Evolutionary conservation across 2,888 invertebrate species (phyloP), one percentile per base, ranked within the genome.

Genomic region (Stegophylla sp.): DNA sequence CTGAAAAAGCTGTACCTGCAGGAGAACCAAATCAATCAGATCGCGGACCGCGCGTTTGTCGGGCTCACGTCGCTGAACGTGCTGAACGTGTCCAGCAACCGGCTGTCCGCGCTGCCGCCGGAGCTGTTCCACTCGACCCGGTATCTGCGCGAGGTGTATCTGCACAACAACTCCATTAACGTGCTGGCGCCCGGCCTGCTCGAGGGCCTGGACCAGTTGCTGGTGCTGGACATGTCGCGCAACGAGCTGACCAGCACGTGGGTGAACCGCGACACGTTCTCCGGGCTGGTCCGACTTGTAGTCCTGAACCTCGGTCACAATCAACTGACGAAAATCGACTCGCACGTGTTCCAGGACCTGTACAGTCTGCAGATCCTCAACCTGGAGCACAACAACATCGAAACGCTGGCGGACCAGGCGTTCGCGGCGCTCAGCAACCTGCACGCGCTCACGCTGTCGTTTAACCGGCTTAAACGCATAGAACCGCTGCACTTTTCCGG

Each of bases 341-440:
- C 94, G 23, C 91, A 92, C 84, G 91, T 94, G 84, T 96, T 96
- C 86, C 91, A 91, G 85, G 94, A 95, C 85, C 89, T 96, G 83
- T 95, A 95, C 85, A 94, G 94, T n/a, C 88, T 96, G 82, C 94
- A 95, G 87, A 92, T 93, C 84, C 88, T 96, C 69, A 94, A 95
- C 86, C 89, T 96, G 83, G 93, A 95, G 84, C 92, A 94, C 86
- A 96, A 96, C 86, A 90, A 91, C 85, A 88, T 96, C 82, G 93
- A 94, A 86, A 92, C 90, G 82, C 92, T 96, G 83, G 93, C 93
- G 9, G 93, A 94, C 9, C 93, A 95, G 85, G 94, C 95, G 2
- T 96, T 96, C 86, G 90, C 94, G 53, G 93, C 95, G 10, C 93
- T 96, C 92, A 95, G 94, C 86, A 96, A 96, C 88, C 88, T 96